Conservation (phyloP, 2,797 vertebrate genomes). For the Lutjanus campechanus region DNA sequence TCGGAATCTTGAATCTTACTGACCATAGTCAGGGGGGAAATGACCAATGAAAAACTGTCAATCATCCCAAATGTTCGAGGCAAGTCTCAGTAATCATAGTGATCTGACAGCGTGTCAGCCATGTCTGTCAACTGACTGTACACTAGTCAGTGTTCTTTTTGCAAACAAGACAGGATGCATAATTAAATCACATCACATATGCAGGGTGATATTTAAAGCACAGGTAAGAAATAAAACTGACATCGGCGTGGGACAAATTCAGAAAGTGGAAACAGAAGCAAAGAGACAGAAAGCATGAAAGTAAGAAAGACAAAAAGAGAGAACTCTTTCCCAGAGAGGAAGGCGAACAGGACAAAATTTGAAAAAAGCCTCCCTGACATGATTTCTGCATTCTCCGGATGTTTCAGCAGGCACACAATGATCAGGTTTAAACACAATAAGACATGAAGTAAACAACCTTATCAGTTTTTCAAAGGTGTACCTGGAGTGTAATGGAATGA, state of each 20-base stretch:
- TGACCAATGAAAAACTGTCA: neutral
- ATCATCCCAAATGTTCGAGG: neutral
- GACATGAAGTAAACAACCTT: slow-evolving; percentile 39
- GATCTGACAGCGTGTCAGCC: neutral
- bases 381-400: slow-evolving; percentile 24
- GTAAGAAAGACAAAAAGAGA: neutral
- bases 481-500: slow-evolving; percentile 30
- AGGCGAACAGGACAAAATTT: neutral
- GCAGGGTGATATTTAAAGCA: slow-evolving; percentile 22
- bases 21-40: no score
- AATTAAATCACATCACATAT: slow-evolving; percentile 14
- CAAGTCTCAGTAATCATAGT: neutral
- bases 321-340: neutral
- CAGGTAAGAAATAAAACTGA: slow-evolving; percentile 4
- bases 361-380: slow-evolving; percentile 14
- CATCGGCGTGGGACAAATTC: slow-evolving; percentile 11
- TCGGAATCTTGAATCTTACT: no score
- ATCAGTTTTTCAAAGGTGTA: slow-evolving; percentile 39
- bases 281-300: neutral
- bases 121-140: slow-evolving; percentile 4
- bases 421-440: slow-evolving; percentile 31
- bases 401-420: slow-evolving; percentile 14
- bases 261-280: slow-evolving; percentile 2
- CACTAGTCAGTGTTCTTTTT: neutral
- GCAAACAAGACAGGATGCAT: slow-evolving; percentile 2